Evolutionary conservation across 2,888 invertebrate species (phyloP).

Genomic region (Macrosiphum euphorbiae): DNA sequence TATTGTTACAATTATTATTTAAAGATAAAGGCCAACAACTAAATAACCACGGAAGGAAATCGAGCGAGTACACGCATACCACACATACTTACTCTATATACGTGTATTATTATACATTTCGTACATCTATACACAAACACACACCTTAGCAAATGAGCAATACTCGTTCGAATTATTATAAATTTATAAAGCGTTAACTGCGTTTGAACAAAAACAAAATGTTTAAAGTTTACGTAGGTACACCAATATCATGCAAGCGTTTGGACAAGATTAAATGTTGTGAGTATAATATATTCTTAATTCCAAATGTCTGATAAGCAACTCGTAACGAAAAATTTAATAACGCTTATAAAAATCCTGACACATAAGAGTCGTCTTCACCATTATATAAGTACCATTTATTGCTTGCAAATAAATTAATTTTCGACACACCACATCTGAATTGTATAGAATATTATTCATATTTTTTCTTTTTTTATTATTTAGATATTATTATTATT

Average conservation of each 20-base stretch:
- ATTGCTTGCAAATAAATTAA: neutral
- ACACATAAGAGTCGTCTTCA: neutral
- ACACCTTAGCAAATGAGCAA: neutral
- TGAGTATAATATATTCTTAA: neutral
- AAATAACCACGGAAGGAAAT: neutral
- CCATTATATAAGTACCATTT: neutral
- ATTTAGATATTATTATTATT: neutral
- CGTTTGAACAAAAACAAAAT: slow-evolving; percentile 8
- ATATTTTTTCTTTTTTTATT: neutral
- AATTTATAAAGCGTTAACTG: neutral
- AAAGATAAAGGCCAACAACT: neutral
- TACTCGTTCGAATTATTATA: neutral
- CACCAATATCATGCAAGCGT: neutral
- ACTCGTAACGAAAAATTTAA: neutral
- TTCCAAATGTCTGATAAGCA: neutral
- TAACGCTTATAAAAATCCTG: neutral
- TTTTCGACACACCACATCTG: neutral
- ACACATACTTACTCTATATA: neutral
- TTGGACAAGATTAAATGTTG: neutral
- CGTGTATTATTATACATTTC: neutral
- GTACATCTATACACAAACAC: no score
- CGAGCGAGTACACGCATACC: neutral
- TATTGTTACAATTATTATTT: neutral
- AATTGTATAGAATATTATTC: neutral
- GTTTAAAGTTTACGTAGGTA: neutral